These are phyloP conservation scores for Agrochola litura DNA, from an alignment of 2,888 invertebrate species.

Conservation along the genomic window DNA sequence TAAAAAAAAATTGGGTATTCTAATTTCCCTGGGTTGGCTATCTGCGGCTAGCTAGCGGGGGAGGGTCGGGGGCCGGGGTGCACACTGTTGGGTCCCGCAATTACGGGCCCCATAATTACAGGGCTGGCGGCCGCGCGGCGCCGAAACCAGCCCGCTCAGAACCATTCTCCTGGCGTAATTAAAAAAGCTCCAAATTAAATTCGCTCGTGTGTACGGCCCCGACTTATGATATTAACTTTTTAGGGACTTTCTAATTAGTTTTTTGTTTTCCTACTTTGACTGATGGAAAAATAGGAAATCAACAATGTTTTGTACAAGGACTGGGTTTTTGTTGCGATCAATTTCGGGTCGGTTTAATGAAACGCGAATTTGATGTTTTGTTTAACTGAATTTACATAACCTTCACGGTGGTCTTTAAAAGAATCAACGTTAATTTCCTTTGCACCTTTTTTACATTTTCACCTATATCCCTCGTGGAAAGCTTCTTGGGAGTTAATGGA, in stretches of 20 bases:
- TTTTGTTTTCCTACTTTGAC: constrained; percentile 79
- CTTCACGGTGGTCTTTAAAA: constrained; percentile 39
- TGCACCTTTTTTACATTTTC: constrained; percentile 20
- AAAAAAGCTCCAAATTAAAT: constrained; percentile 91
- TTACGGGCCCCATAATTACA: constrained; percentile 90
- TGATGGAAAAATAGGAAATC: constrained; percentile 79
- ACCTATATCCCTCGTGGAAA: neutral
- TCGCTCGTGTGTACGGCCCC: constrained; percentile 88
- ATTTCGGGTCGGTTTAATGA: constrained; percentile 42
- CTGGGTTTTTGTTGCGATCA: constrained; percentile 44
- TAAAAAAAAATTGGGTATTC: constrained; percentile 68
- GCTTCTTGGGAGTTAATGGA: neutral
- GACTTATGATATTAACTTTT: constrained; percentile 90
- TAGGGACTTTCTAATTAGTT: constrained; percentile 89
- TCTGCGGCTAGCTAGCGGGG: constrained; percentile 79
- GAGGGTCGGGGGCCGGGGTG: constrained; percentile 74
- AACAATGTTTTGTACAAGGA: constrained; percentile 51
- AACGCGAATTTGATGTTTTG: constrained; percentile 46
- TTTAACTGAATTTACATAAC: constrained; percentile 27
- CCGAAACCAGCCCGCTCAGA: constrained; percentile 86
- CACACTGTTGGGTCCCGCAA: constrained; percentile 86
- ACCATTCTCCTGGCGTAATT: constrained; percentile 89
- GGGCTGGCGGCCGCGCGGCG: constrained; percentile 87
- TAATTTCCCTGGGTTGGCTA: constrained; percentile 79
- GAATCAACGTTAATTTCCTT: constrained; percentile 15